Base-by-base conservation (phyloP, 2,888 invertebrate genomes). In the Scaptodrosophila latifasciaeformis region DNA sequence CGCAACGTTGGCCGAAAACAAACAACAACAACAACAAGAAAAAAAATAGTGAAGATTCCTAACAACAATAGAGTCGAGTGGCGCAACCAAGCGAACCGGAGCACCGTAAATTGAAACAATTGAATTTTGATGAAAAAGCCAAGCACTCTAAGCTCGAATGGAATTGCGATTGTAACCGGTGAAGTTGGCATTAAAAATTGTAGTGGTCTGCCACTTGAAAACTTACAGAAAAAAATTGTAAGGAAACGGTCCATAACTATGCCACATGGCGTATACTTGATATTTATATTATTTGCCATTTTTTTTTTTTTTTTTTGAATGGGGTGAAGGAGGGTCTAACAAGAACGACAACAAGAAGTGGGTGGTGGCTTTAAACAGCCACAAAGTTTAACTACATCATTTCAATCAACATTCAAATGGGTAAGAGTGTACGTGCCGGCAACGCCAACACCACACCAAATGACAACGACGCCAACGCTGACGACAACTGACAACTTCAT, bases 51-150 rank as follows among this genome's bases (percentile, higher is more conserved):
- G 66, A 49, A 51, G 31, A n/a, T n/a, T 7, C 13, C 24, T n/a
- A 43, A 49, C 49, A 42, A 40, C 49, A 51, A 43, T 78, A 71
- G 55, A 70, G 54, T 67, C 67, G 59, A 77, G 74, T 47, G 66
- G 49, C 31, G n/a, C n/a, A n/a, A n/a, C n/a, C n/a, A n/a, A n/a
- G n/a, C n/a, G n/a, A n/a, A n/a, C n/a, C n/a, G 42, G 42, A 35
- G 37, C 44, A 44, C 27, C 52, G 60, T 58, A 70, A 72, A 62
- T 69, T 58, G 69, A 66, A 70, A 78, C 75, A 75, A 78, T 75
- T 75, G 75, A 69, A 75, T 75, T 76, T 67, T 75, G 75, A 75
- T 78, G 79, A 78, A 75, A 34, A 76, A 52, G 62, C 57, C 50
- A 48, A 43, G 52, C 43, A 51, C 52, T 43, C 51, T 44, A 55